phyloP scores from a whole-genome alignment of 2,888 invertebrate species.

The Caenorhabditis japonica region DNA sequence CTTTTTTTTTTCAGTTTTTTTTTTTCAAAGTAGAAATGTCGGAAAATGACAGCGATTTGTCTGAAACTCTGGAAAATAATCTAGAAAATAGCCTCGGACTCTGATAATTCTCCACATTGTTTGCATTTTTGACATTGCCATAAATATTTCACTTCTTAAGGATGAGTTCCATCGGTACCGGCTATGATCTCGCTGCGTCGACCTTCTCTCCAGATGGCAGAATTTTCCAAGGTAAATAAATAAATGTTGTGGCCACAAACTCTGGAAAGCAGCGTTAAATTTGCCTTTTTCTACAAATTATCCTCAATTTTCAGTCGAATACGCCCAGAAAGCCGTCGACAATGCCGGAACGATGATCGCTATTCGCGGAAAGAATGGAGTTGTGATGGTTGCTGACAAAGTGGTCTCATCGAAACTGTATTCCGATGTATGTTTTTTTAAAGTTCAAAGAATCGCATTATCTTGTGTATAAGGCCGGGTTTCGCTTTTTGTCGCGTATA shows the following conservation, averaged over 20 bases:
- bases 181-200: slow-evolving; percentile 99
- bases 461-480: no score
- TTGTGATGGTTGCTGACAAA: slow-evolving; percentile 97
- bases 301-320: slow-evolving; percentile 83
- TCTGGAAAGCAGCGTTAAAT: no score
- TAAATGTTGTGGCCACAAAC: background rate
- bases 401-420: slow-evolving; percentile 79
- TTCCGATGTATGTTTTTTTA: slow-evolving; percentile 81
- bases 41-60: no score
- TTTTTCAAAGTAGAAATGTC: slow-evolving; percentile 5
- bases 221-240: slow-evolving; percentile 91
- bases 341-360: slow-evolving; percentile 94
- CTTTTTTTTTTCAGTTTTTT: background rate
- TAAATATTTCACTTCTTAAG: slow-evolving; percentile 17
- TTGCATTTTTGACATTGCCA: background rate
- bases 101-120: background rate
- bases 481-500: no score
- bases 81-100: no score
- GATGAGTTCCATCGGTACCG: slow-evolving; percentile 96
- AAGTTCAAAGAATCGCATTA: no score
- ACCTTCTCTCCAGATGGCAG: slow-evolving; percentile 99
- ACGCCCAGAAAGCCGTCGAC: slow-evolving; percentile 98
- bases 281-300: no score
- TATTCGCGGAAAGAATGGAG: slow-evolving; percentile 92
- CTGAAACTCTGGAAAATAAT: no score